These are phyloP conservation scores for Tolmerus cingulatus DNA, from an alignment of 2,888 invertebrate genomes.

Conservation along the genomic window DNA sequence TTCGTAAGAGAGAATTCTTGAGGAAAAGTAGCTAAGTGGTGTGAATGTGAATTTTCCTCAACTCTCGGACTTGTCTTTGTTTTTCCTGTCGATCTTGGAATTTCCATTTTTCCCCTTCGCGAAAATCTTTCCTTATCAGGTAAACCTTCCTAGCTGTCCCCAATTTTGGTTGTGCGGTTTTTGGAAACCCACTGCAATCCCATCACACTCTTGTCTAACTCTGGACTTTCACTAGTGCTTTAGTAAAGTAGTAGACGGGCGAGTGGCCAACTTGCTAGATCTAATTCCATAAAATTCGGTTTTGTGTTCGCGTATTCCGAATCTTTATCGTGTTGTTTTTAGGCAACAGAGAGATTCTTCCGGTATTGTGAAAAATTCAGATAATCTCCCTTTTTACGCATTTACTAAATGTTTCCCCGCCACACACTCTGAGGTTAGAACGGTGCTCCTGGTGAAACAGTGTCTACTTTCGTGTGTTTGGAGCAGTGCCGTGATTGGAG, in stretches of 20 bases:
- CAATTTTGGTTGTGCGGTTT: background rate
- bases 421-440: background rate
- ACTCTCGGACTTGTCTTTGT: constrained; percentile 4
- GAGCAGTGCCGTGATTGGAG: background rate
- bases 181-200: background rate
- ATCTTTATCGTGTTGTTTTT: background rate
- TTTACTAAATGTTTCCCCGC: background rate
- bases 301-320: background rate
- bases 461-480: background rate
- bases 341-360: background rate
- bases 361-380: background rate
- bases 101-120: constrained; percentile 26
- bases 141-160: background rate
- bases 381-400: background rate
- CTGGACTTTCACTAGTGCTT: background rate
- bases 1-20: background rate
- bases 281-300: background rate
- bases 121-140: background rate
- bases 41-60: constrained; percentile 23
- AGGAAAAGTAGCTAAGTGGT: background rate
- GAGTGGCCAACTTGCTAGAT: background rate
- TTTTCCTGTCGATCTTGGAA: constrained; percentile 16
- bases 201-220: background rate
- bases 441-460: background rate
- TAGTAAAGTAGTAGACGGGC: background rate